phyloP scores from a whole-genome alignment of 2,113 vertebrate genomes.

The Xiphias gladius region DNA sequence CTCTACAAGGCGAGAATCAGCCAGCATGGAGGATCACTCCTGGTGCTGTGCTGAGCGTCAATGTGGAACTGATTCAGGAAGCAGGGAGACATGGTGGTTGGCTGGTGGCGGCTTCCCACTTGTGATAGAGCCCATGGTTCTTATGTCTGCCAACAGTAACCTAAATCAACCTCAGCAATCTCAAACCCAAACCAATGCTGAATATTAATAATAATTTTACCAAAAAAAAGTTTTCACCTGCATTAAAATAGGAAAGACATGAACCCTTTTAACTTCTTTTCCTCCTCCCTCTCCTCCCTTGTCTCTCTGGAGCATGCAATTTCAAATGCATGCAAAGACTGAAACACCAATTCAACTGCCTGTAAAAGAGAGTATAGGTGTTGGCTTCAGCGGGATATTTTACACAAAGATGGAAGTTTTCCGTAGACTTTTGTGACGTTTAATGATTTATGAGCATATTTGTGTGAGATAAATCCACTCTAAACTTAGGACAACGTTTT shows the following conservation, averaged over 20 bases:
- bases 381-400: neutral
- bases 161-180: conserved; percentile 50
- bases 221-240: neutral
- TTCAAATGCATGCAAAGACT: neutral
- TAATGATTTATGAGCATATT: neutral
- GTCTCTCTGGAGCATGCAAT: neutral
- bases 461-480: neutral
- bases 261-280: neutral
- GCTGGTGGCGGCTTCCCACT: conserved; percentile 61
- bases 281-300: neutral
- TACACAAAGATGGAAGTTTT: neutral
- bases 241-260: neutral
- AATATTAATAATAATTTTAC: conserved; percentile 7
- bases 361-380: neutral
- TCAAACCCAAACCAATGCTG: conserved; percentile 50
- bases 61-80: conserved; percentile 81
- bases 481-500: neutral
- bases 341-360: neutral
- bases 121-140: conserved; percentile 47
- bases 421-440: neutral
- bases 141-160: conserved; percentile 62
- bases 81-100: conserved; percentile 67
- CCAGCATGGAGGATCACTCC: conserved; percentile 76
- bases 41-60: conserved; percentile 65
- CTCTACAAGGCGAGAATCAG: conserved; percentile 71